phyloP scores from a whole-genome alignment of 2,113 vertebrate species.

The Salvator merianae region DNA sequence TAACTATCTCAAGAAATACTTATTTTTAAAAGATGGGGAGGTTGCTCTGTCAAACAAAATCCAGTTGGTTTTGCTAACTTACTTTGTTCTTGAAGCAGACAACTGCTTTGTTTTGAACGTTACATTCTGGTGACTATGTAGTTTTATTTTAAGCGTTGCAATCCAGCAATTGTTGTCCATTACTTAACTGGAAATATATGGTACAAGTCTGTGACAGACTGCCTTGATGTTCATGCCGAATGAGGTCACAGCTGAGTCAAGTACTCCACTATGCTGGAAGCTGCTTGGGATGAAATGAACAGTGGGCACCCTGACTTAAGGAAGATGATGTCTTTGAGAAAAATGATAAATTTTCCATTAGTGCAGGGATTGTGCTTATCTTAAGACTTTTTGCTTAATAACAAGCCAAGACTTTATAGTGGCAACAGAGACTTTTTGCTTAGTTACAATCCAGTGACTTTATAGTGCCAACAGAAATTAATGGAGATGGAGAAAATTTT shows the following conservation, averaged over 20 bases:
- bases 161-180: background rate
- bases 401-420: background rate
- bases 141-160: background rate
- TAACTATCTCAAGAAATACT: too few species aligned
- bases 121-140: background rate
- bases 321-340: background rate
- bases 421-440: background rate
- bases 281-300: background rate
- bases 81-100: too few species aligned
- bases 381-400: background rate
- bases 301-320: background rate
- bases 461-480: background rate
- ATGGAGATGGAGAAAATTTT: background rate
- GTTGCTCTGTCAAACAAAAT: too few species aligned
- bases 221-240: background rate
- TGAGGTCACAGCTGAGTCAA: background rate
- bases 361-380: background rate
- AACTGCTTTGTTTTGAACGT: too few species aligned
- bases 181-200: background rate
- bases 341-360: background rate
- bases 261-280: background rate
- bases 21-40: too few species aligned
- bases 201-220: background rate
- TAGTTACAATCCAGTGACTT: background rate
- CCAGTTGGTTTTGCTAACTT: too few species aligned